Evolutionary conservation across 53 echinoderm and acorn worm species (phyloP).

Genomic region (Arbacia lixula): DNA sequence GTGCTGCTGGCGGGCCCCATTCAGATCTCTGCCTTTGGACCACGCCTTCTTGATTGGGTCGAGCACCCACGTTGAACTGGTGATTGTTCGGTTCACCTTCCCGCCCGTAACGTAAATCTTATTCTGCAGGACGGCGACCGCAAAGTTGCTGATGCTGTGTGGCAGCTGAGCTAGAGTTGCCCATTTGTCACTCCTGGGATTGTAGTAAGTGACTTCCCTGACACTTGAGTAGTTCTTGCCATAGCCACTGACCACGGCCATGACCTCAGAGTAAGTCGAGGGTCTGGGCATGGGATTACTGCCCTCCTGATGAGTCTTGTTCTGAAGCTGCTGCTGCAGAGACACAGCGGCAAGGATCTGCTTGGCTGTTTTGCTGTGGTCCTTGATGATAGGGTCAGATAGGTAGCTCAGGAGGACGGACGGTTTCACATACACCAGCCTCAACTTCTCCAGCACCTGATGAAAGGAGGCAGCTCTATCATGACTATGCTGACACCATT

Average conservation of each 20-base stretch:
- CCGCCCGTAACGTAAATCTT: slow-evolving; percentile 83
- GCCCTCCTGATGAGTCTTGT: background rate
- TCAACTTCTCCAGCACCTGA: slow-evolving; percentile 55
- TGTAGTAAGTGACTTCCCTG: slow-evolving; percentile 66
- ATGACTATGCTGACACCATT: slow-evolving; percentile 64
- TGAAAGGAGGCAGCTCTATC: slow-evolving; percentile 35
- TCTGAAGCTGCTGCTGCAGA: slow-evolving; percentile 57
- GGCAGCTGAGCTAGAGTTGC: slow-evolving; percentile 64
- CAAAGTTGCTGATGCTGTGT: slow-evolving; percentile 66
- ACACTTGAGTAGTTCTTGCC: slow-evolving; percentile 68
- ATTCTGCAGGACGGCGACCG: slow-evolving; percentile 68
- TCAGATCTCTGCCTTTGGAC: slow-evolving; percentile 60
- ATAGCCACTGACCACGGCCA: slow-evolving; percentile 82
- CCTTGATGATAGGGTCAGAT: slow-evolving; percentile 55
- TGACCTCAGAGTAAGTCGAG: slow-evolving; percentile 77
- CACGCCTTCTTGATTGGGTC: slow-evolving; percentile 57
- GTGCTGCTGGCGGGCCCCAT: slow-evolving; percentile 66
- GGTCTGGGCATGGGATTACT: slow-evolving; percentile 63
- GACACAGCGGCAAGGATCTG: slow-evolving; percentile 62
- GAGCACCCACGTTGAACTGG: slow-evolving; percentile 63
- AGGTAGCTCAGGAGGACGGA: slow-evolving; percentile 62
- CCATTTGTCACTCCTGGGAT: slow-evolving; percentile 70
- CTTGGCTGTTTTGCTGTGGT: slow-evolving; percentile 30
- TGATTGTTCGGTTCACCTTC: slow-evolving; percentile 61
- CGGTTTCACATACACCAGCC: slow-evolving; percentile 66